These are phyloP conservation scores for Melinopterus prodromus DNA, from an alignment of 2,888 invertebrate genomes.

Conservation along the genomic window DNA sequence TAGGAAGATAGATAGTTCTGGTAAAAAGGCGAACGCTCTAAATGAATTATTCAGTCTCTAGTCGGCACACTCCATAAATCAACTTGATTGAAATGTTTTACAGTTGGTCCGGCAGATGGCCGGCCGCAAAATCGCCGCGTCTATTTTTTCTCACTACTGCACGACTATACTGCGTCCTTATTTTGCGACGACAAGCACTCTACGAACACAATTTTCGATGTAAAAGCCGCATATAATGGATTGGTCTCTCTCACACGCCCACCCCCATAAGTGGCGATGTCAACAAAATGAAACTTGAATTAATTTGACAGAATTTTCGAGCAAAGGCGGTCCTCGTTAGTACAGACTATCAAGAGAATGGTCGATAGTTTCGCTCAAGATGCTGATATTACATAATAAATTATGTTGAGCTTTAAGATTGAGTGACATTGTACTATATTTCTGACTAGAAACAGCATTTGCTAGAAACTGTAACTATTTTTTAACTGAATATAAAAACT, in stretches of 20 bases:
- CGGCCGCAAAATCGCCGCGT: not conserved
- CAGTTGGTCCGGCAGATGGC: not conserved
- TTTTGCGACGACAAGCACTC: not conserved
- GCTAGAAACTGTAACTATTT: too few species aligned
- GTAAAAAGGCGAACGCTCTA: not conserved
- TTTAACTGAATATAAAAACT: too few species aligned
- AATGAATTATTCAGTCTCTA: not conserved
- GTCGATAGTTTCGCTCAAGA: too few species aligned
- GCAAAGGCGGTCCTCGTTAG: too few species aligned
- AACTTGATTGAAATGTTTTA: not conserved
- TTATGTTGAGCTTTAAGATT: too few species aligned
- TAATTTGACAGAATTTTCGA: too few species aligned
- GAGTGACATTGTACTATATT: too few species aligned
- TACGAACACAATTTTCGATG: not conserved
- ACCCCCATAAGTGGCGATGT: not conserved
- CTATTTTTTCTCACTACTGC: not conserved
- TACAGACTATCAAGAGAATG: too few species aligned
- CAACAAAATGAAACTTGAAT: not conserved
- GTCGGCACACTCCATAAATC: not conserved
- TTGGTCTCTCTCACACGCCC: not conserved
- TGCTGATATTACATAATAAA: too few species aligned
- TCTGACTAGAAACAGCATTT: too few species aligned
- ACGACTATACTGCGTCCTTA: not conserved
- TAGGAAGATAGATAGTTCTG: not conserved
- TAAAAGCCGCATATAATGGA: slow-evolving; percentile 4